phyloP scores from a whole-genome alignment of 2,797 vertebrate species.

The Pantherophis vulpinus region DNA sequence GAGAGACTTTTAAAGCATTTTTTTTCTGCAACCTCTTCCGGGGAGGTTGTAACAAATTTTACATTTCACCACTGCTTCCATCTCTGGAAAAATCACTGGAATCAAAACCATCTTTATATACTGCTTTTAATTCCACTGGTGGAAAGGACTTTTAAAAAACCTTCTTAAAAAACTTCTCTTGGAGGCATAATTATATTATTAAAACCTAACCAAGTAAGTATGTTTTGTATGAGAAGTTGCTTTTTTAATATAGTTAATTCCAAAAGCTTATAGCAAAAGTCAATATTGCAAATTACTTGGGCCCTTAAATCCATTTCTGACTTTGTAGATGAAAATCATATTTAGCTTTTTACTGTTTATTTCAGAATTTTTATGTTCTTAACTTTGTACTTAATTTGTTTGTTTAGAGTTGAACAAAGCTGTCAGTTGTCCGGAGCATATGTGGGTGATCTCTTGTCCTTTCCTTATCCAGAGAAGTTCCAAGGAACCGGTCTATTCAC shows the following conservation, averaged over 20 bases:
- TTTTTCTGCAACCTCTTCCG: no score
- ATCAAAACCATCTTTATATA: background rate
- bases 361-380: background rate
- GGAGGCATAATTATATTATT: background rate
- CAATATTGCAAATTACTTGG: background rate
- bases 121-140: background rate
- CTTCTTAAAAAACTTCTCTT: background rate
- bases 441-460: background rate
- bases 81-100: background rate
- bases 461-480: background rate
- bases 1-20: no score
- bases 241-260: background rate
- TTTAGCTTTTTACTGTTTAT: background rate
- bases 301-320: background rate
- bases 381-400: background rate
- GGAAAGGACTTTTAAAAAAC: background rate
- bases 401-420: background rate
- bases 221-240: background rate
- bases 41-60: no score
- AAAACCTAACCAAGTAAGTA: background rate
- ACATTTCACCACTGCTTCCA: no score
- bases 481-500: background rate
- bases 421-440: background rate
- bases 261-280: background rate
- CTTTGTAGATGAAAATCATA: background rate